Base-by-base conservation (phyloP, 2,797 vertebrate genomes). In the Ispidina lecontei region DNA sequence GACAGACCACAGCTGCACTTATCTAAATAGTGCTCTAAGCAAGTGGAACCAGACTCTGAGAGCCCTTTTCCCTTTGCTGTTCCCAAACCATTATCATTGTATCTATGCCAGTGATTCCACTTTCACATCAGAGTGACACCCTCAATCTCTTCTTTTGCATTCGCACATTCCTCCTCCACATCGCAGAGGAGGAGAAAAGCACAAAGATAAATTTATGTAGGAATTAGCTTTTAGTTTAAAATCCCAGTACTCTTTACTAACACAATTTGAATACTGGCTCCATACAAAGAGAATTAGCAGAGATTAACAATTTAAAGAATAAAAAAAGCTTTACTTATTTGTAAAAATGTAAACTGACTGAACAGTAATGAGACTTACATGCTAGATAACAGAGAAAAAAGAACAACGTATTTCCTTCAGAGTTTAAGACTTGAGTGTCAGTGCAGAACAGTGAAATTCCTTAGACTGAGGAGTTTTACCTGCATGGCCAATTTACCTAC, bases 341-440 rank as follows among this genome's bases (percentile, higher is more conserved):
- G 11, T 22, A 75, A 62, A 28, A 64, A 23, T 4, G 9, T 46
- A 58, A 58, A 41, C 19, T 39, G 31, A 41, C 31, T 62, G 29
- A 79, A 70, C 52, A 49, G 11, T 28, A 62, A 47, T 4, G 26
- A 75, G 62, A 47, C 8, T 41, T 14, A 13, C 31, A 68, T 12
- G 18, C 28, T 43, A 51, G 43, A 79, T 23, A 73, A 62, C 26
- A 87, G 0, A 15, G 16, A 78, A 19, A 63, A 25, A 14, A 52
- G 2, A 44, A 14, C 2, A 44, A 17, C 2, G 3, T 0, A 0
- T 31, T 51, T 37, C 6, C 33, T 75, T 44, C 3, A 1, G 23
- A 85, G 14, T 12, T 37, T 55, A 63, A 63, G 37, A 82, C 78
- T 39, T 68, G 59, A 87, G 23, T 39, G 44, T 21, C 15, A 14